Evolutionary conservation across 2,113 vertebrate species (phyloP).

Genomic region (Hippopotamus amphibius): DNA sequence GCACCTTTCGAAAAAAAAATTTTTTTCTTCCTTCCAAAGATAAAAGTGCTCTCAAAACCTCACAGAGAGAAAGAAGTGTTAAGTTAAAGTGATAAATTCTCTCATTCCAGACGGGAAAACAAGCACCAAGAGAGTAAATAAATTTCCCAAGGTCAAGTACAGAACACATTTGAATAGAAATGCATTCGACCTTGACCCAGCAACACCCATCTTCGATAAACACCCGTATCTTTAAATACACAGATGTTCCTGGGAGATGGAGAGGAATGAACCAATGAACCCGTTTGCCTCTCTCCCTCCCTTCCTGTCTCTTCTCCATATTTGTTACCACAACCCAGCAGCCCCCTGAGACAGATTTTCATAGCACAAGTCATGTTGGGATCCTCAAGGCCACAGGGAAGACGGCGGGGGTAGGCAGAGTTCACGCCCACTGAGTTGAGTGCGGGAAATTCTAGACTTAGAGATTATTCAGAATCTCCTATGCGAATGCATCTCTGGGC

Average conservation of each 20-base stretch:
- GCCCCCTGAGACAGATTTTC: neutral
- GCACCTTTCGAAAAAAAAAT: neutral
- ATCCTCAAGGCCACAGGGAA: neutral
- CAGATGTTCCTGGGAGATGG: neutral
- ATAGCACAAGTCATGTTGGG: neutral
- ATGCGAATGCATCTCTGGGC: neutral
- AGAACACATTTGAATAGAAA: neutral
- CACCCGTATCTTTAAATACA: neutral
- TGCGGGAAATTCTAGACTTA: neutral
- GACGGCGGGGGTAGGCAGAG: rapidly evolving
- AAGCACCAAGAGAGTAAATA: conserved; percentile 27
- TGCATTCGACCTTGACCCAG: neutral
- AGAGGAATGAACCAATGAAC: neutral
- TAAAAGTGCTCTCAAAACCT: conserved; percentile 25
- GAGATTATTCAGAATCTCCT: neutral
- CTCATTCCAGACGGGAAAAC: conserved; percentile 28
- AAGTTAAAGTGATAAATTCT: conserved; percentile 17
- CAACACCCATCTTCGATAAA: neutral
- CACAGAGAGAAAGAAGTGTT: neutral
- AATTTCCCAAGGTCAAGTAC: conserved; percentile 1
- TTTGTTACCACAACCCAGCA: neutral
- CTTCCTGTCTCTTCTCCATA: neutral
- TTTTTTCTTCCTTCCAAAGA: conserved; percentile 1
- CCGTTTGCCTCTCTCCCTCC: neutral
- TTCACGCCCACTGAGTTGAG: neutral